Evolutionary conservation across 2,888 invertebrate species (phyloP).

Genomic region (Quadriops clusia): DNA sequence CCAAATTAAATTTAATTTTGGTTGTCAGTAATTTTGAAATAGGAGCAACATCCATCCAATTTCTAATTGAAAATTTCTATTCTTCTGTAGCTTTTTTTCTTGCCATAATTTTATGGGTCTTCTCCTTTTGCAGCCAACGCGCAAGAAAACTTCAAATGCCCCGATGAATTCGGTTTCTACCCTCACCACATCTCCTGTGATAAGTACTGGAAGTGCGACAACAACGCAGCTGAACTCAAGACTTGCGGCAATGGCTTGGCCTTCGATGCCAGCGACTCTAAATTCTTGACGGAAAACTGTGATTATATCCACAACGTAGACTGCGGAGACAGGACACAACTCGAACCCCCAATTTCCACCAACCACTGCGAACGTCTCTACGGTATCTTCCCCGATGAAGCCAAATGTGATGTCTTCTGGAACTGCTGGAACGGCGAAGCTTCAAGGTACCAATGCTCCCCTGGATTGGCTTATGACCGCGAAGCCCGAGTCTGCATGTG

Average conservation of each 20-base stretch:
- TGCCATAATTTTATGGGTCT: no score
- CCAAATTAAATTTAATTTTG: no score
- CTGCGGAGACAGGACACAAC: constrained; percentile 75
- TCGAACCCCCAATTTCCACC: constrained; percentile 75
- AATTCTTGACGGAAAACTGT: constrained; percentile 87
- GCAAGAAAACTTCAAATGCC: constrained; percentile 83
- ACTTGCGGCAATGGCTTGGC: constrained; percentile 91
- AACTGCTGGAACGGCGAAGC: constrained; percentile 95
- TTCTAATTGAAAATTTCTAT: no score
- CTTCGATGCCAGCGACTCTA: constrained; percentile 79
- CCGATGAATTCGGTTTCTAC: constrained; percentile 89
- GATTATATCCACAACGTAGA: constrained; percentile 92
- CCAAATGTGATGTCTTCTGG: constrained; percentile 89
- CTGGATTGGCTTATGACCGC: constrained; percentile 87
- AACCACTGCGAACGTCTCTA: constrained; percentile 78
- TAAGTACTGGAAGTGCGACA: constrained; percentile 93
- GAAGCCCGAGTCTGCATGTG: constrained; percentile 92
- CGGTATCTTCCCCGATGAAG: constrained; percentile 83
- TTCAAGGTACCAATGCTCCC: constrained; percentile 87
- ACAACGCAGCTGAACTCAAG: constrained; percentile 75
- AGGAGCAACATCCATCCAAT: no score
- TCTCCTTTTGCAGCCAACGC: constrained; percentile 52
- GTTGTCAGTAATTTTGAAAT: no score
- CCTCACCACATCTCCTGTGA: constrained; percentile 83
- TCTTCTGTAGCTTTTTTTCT: not conserved